Base-by-base conservation (phyloP, 2,888 invertebrate species). In the Drosophila recens region DNA sequence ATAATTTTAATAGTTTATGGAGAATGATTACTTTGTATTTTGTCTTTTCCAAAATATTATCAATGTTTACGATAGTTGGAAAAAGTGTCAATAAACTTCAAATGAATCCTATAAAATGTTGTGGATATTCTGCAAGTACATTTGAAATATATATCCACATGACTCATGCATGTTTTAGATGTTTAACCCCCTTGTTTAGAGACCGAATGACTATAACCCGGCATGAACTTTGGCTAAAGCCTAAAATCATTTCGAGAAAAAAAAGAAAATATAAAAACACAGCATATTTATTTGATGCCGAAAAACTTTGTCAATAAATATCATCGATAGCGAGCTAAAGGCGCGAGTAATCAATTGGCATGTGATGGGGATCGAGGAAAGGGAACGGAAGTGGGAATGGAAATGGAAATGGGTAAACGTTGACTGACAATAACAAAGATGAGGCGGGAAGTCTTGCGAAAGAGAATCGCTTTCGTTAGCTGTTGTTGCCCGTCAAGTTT, bases 251-350 rank as follows among this genome's bases (percentile, higher is more conserved):
- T 40, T 52, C 27, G 38, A 43, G 13, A 57, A 67, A 67, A 30
- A 43, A 51, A 15, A 34, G 15, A 53, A 53, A 27, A 69, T 57
- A 52, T 63, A 72, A 64, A 68, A 76, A 56, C 49, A 53, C 43
- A 70, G 56, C 43, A 72, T 79, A 72, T 72, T 67, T 79, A 70
- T 83, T 70, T 64, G 83, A 72, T 82, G 80, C 68, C 70, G 67
- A 65, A 84, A 86, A 51, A 51, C 69, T 88, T 84, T 83, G 73
- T 78, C 83, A 80, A 86, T 86, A 84, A 84, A 84, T 80, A 88
- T 83, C 86, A 78, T 84, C 83, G 72, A 80, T 83, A 78, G 69
- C 40, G 68, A 64, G 78, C 65, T 67, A 45, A 67, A 75, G 80
- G 68, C 72, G 72, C 78, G 71, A 71, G 69, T 71, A 78, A 75